Evolutionary conservation across 2,888 invertebrate genomes (phyloP).

Genomic region (Auanema sp.): DNA sequence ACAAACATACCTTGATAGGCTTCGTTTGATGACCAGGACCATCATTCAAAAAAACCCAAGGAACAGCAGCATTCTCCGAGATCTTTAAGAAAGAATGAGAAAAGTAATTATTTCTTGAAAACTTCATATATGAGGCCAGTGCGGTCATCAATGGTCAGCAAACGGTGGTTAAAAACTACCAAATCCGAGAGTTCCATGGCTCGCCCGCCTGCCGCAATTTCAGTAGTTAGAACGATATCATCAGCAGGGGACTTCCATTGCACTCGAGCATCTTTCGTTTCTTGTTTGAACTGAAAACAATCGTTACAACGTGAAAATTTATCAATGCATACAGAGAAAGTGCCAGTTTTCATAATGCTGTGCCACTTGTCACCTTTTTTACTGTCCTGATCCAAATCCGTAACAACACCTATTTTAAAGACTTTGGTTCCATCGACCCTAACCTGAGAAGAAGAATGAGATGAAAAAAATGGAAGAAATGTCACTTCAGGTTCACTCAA

Average conservation of each 20-base stretch:
- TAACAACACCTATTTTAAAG: slow-evolving; percentile 84
- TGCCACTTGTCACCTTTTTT: slow-evolving; percentile 76
- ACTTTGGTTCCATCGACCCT: slow-evolving; percentile 62
- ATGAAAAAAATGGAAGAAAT: not conserved
- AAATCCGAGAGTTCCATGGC: slow-evolving; percentile 97
- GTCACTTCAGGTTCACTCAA: slow-evolving; percentile 11
- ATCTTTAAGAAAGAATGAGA: slow-evolving; percentile 8
- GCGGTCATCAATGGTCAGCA: slow-evolving; percentile 88
- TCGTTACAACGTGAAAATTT: not conserved
- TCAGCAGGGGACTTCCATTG: slow-evolving; percentile 28
- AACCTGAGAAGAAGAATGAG: slow-evolving; percentile 5
- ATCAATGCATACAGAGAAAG: slow-evolving; percentile 71
- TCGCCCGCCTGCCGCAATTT: slow-evolving; percentile 70
- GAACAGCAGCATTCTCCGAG: slow-evolving; percentile 22
- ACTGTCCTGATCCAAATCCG: slow-evolving; percentile 88
- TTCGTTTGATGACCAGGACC: slow-evolving; percentile 77
- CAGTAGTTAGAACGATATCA: slow-evolving; percentile 16
- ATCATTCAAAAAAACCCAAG: slow-evolving; percentile 78
- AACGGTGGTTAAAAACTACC: slow-evolving; percentile 84
- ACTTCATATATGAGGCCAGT: slow-evolving; percentile 73
- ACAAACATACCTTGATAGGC: slow-evolving; percentile 76
- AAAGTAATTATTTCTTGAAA: slow-evolving; percentile 36
- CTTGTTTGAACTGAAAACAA: slow-evolving; percentile 9
- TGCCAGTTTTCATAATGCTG: slow-evolving; percentile 82
- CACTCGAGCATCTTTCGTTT: slow-evolving; percentile 13